A percentile compares a stretch with the other conserved stretches of the same genome.
Conservation (phyloP, 2,797 vertebrate genomes). For the Bradypodion ventrale region DNA sequence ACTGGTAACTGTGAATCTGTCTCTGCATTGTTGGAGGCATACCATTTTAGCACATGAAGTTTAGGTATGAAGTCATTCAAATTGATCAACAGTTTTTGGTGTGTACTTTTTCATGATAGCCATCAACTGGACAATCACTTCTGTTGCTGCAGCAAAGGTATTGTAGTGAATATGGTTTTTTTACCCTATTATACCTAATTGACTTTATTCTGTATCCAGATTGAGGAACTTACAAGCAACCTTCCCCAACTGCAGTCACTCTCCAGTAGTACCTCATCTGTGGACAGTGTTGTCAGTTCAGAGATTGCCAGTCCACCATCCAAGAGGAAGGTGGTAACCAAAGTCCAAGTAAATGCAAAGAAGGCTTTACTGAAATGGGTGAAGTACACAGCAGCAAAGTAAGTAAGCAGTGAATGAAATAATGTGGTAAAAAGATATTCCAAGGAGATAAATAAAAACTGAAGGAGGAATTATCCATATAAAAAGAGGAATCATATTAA, state of each 20-base stretch:
- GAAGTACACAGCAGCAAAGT: slow-evolving; percentile 91
- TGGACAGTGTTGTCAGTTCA: slow-evolving; percentile 88
- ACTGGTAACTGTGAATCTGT: not conserved
- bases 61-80: not conserved
- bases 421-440: not conserved
- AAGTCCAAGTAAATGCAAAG: slow-evolving; percentile 89
- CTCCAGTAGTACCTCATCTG: slow-evolving; percentile 89
- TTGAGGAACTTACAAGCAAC: slow-evolving; percentile 94
- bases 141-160: not conserved
- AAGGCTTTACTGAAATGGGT: slow-evolving; percentile 94
- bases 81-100: not conserved
- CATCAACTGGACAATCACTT: no score
- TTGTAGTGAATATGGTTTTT: slow-evolving; percentile 9
- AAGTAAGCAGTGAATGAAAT: slow-evolving; percentile 54
- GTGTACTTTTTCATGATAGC: not conserved
- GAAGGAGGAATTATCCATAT: slow-evolving; percentile 31
- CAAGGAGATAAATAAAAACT: slow-evolving; percentile 29
- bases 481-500: slow-evolving; percentile 31
- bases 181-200: not conserved
- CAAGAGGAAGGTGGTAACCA: slow-evolving; percentile 88
- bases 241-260: slow-evolving; percentile 86
- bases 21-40: not conserved
- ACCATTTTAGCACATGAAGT: not conserved
- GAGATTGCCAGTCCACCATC: slow-evolving; percentile 91
- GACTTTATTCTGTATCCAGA: slow-evolving; percentile 72